Evolutionary conservation across 2,113 vertebrate species (phyloP).

Genomic region (Sapajus apella): DNA sequence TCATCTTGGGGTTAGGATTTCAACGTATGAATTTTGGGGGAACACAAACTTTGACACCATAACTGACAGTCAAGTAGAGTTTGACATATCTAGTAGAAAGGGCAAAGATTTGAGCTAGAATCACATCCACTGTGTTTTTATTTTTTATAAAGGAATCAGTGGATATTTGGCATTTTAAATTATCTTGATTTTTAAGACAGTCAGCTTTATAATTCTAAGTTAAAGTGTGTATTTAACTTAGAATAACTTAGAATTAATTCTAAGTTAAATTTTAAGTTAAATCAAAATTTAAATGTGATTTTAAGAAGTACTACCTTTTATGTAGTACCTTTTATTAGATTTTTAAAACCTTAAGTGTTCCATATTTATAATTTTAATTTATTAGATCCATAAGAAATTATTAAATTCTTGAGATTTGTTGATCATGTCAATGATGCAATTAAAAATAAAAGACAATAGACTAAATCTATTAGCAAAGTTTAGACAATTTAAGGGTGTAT

Average conservation of each 20-base stretch:
- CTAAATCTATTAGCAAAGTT: not conserved
- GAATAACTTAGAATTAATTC: too few relatives aligned
- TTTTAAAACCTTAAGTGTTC: not conserved
- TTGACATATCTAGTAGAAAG: not conserved
- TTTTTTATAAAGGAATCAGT: not conserved
- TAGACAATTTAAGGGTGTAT: not conserved
- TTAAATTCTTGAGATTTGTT: not conserved
- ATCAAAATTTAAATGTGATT: not conserved
- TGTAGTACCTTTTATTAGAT: too few relatives aligned
- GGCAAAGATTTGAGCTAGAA: not conserved
- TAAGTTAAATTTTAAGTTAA: not conserved
- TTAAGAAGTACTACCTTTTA: not conserved
- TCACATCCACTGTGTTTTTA: not conserved
- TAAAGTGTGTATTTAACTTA: too few relatives aligned
- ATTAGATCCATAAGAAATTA: not conserved
- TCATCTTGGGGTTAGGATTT: not conserved
- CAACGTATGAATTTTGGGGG: not conserved
- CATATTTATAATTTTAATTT: not conserved
- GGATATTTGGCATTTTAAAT: not conserved
- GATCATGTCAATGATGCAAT: not conserved
- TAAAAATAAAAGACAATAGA: not conserved
- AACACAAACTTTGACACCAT: not conserved
- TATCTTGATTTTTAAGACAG: not conserved
- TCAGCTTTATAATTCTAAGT: not conserved
- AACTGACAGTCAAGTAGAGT: not conserved